These are phyloP conservation scores for Anagyrus pseudococci DNA, from an alignment of 2,888 invertebrate species.

Conservation along the genomic window DNA sequence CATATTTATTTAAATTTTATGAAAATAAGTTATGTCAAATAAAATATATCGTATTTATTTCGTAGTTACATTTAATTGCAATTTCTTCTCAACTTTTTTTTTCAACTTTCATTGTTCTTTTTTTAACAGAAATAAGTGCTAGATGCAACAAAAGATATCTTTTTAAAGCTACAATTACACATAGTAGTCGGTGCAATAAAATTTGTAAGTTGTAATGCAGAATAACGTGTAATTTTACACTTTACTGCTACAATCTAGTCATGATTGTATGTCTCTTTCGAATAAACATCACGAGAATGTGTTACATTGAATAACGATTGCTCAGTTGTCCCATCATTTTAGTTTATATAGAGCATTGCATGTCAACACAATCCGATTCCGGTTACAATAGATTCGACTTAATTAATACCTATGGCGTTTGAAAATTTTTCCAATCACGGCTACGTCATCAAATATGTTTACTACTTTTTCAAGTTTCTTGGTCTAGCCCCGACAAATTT, in stretches of 20 bases:
- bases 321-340: neutral
- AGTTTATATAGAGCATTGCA: neutral
- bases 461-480: neutral
- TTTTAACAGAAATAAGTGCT: no score
- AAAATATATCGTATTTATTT: neutral
- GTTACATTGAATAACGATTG: neutral
- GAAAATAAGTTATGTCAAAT: neutral
- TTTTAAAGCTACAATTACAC: no score
- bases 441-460: neutral
- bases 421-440: neutral
- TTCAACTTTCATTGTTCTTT: neutral
- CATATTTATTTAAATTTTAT: neutral
- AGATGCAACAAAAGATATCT: no score
- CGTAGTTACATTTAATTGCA: neutral
- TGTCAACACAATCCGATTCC: neutral
- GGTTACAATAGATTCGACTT: neutral
- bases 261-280: no score
- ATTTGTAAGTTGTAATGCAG: no score
- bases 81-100: neutral
- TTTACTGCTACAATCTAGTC: no score
- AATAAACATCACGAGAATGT: no score
- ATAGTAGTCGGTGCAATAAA: no score
- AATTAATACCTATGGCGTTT: neutral
- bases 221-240: no score
- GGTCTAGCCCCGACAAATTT: neutral